These are phyloP conservation scores for Pseudomyrmex pallidus DNA, from an alignment of 1,140 invertebrate species.

Conservation along the genomic window DNA sequence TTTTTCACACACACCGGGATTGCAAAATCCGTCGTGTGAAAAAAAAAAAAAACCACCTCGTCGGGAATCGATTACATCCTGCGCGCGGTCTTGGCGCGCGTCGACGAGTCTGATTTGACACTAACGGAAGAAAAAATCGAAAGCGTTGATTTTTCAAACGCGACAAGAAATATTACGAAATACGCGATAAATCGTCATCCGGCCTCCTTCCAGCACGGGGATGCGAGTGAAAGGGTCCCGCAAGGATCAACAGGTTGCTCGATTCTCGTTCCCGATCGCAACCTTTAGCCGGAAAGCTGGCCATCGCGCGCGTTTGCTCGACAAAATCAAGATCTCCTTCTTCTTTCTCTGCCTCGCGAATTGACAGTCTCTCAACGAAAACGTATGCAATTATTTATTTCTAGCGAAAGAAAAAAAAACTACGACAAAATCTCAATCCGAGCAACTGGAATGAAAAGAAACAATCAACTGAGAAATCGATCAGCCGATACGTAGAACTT, in stretches of 20 bases:
- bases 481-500: background rate
- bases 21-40: slow-evolving; percentile 8
- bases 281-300: slow-evolving; percentile 68
- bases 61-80: background rate
- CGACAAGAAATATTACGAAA: slow-evolving; percentile 19
- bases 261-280: slow-evolving; percentile 55
- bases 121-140: background rate
- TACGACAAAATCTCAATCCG: background rate
- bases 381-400: background rate
- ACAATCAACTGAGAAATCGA: background rate
- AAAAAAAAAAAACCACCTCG: slow-evolving; percentile 7
- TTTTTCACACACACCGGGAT: slow-evolving; percentile 7
- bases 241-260: slow-evolving; percentile 73
- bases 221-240: slow-evolving; percentile 69
- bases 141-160: background rate
- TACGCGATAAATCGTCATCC: slow-evolving; percentile 34
- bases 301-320: slow-evolving; percentile 50
- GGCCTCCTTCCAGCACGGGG: background rate
- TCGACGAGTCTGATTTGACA: background rate
- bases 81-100: background rate
- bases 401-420: background rate
- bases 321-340: slow-evolving; percentile 54
- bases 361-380: slow-evolving; percentile 2
- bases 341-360: background rate
- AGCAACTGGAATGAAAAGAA: background rate